Base-by-base conservation (phyloP, 2,888 invertebrate genomes). In the Campoletis raptor region DNA sequence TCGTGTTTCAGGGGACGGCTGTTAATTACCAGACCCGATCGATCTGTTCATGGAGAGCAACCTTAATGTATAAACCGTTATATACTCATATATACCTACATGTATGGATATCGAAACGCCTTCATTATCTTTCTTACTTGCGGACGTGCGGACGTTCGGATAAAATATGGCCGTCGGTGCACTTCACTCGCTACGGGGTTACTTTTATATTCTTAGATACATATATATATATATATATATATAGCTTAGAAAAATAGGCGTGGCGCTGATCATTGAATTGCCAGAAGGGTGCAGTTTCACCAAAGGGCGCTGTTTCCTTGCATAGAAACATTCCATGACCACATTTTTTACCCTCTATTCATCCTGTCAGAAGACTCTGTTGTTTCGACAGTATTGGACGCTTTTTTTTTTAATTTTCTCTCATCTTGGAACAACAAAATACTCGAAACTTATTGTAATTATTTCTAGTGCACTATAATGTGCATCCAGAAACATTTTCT, bases 211-310 rank as follows among this genome's bases (percentile, higher is more conserved):
- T 42, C 70, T 52, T 30, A 6, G 37, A 66, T 52, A 52, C 40
- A 15, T 15, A 54, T 6, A 12, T 42, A 5, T 40, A 12, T 37
- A 24, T 57, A 70, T 48, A 37, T 40, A 45, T 69, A 52, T 52
- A 61, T 42, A 40, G 88, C 87, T 81, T 48, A 48, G 81, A 89
- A 73, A 72, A 90, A 92, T 91, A 92, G 92, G 90, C 88, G 91
- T 91, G 92, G 91, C 91, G 88, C 88, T 90, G 90, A 91, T 92
- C 90, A 82, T 83, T 78, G 88, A 91, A 90, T 86, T 74, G 61
- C 61, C 90, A 86, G 82, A 77, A 90, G 90, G 91, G 90, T 89
- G 91, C 88, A 90, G 89, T 88, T 87, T 69, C 61, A 69, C 76
- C 64, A 37, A 77, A 78, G 81, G 81, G 81, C 81, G 77, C 48